Conservation (phyloP, 2,888 invertebrate genomes). For the Chrysolina oricalcia region DNA sequence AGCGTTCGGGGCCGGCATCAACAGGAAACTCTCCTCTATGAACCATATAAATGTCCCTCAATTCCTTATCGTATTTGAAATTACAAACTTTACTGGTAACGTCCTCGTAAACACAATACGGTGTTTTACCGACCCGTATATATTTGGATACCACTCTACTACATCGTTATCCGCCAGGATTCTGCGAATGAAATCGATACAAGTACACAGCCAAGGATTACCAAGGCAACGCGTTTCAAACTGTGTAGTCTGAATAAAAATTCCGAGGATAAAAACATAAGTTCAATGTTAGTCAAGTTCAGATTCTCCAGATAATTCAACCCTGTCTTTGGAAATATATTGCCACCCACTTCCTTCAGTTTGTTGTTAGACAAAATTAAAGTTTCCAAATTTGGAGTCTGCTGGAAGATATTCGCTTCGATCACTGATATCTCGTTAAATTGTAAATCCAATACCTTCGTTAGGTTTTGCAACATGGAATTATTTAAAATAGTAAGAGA, state of each 20-base stretch:
- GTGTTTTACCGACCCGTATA: slow-evolving; percentile 43
- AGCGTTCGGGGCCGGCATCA: background rate
- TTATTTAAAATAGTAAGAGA: slow-evolving; percentile 40
- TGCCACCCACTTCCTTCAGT: slow-evolving; percentile 43
- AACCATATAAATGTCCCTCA: slow-evolving; percentile 39
- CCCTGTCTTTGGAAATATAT: slow-evolving; percentile 42
- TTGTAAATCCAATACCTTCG: slow-evolving; percentile 45
- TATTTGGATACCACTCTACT: slow-evolving; percentile 42
- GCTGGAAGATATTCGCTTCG: slow-evolving; percentile 44
- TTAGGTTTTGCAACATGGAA: no score
- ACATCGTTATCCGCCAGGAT: slow-evolving; percentile 45
- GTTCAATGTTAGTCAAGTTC: slow-evolving; percentile 49
- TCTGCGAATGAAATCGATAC: slow-evolving; percentile 44
- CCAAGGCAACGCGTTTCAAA: slow-evolving; percentile 49
- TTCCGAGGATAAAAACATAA: slow-evolving; percentile 50
- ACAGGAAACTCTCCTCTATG: background rate
- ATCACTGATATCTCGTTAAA: slow-evolving; percentile 49
- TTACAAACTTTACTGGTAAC: background rate
- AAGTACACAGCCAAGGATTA: slow-evolving; percentile 53
- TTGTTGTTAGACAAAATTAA: slow-evolving; percentile 47
- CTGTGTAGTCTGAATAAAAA: slow-evolving; percentile 44
- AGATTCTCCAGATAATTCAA: slow-evolving; percentile 40
- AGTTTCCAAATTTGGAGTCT: slow-evolving; percentile 42
- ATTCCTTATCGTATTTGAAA: slow-evolving; percentile 33
- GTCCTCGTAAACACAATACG: slow-evolving; percentile 45